These are phyloP conservation scores for Dyspetes luteomarginatus DNA, from an alignment of 2,888 invertebrate genomes.

Conservation along the genomic window DNA sequence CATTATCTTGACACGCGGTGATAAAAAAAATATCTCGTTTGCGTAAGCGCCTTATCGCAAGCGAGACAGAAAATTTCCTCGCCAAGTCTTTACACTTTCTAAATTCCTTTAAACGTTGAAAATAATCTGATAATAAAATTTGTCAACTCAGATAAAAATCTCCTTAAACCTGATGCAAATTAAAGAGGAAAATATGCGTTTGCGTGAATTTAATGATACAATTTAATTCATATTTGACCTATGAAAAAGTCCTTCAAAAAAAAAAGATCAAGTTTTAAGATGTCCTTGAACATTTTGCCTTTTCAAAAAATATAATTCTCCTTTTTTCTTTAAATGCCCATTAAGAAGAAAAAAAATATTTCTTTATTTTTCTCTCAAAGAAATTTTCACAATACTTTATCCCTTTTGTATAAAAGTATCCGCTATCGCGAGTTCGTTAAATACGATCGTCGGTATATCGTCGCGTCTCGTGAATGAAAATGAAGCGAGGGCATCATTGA, in stretches of 20 bases:
- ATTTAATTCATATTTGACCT: too few relatives aligned
- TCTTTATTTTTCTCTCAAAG: background rate
- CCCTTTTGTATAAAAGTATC: constrained; percentile 31
- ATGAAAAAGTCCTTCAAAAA: too few relatives aligned
- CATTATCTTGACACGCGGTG: constrained; percentile 55
- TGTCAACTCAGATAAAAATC: background rate
- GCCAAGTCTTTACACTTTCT: too few relatives aligned
- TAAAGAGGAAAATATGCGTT: too few relatives aligned
- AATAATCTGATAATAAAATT: background rate
- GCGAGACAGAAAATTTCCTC: background rate
- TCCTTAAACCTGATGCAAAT: too few relatives aligned
- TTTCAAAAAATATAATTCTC: too few relatives aligned
- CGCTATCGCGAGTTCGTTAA: constrained; percentile 58
- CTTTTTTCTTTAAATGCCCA: too few relatives aligned
- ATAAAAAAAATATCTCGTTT: constrained; percentile 31
- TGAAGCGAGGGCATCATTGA: constrained; percentile 54
- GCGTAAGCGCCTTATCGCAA: constrained; percentile 50
- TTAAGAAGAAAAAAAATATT: background rate
- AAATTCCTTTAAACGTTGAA: constrained; percentile 2
- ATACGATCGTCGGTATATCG: constrained; percentile 59
- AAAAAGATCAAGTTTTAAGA: too few relatives aligned
- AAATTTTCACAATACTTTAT: constrained; percentile 29
- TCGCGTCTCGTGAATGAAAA: constrained; percentile 74
- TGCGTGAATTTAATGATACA: too few relatives aligned
- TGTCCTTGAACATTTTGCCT: too few relatives aligned